Base-by-base conservation (phyloP, 2,888 invertebrate genomes). In the Formica aserva region DNA sequence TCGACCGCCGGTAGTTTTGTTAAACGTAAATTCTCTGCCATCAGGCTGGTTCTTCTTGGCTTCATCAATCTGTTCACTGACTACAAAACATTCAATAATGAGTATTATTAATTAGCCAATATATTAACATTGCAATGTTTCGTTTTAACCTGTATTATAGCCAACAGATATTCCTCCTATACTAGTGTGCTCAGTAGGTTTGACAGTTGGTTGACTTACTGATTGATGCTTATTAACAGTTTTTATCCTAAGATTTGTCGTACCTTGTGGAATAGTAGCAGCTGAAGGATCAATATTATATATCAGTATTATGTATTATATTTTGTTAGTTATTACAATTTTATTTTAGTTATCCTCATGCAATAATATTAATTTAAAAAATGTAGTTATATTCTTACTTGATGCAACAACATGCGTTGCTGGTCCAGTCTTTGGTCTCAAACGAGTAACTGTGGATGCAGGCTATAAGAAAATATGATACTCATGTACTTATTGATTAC, bases 1-100 rank as follows among this genome's bases (percentile, higher is more conserved):
- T 94, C 98, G 97, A 57, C 98, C 97, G 94, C 96, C 97, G 95
- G 97, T 97, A 80, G 97, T 94, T 94, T 97, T 98, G 92, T 97
- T 97, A 92, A 97, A 97, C 0, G 97, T 96, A 3, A 98, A 96
- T 94, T 98, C 98, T 65, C 96, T 95, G 0, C 97, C 96, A 91
- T 97, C 97, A 0, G 97, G 96, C 0, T 96, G 95, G 90, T 97
- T 96, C 87, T 96, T 96, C 87, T 97, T 97, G 0, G 97, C 96
- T 26, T 95, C 95, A 0, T 95, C 94, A 66, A 94, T 92, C 48
- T 93, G 92, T 80, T 95, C 94, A 9, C 90, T 91, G 78, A 91
- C 94, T 92, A 86, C 22, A 89, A 74, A 63, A 87, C 22, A 35
- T 76, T 60, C 45, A 26, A 1, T 1, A 67, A 76, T 69, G 15